Conservation (phyloP, 2,888 invertebrate species). For the Eretmocerus hayati region DNA sequence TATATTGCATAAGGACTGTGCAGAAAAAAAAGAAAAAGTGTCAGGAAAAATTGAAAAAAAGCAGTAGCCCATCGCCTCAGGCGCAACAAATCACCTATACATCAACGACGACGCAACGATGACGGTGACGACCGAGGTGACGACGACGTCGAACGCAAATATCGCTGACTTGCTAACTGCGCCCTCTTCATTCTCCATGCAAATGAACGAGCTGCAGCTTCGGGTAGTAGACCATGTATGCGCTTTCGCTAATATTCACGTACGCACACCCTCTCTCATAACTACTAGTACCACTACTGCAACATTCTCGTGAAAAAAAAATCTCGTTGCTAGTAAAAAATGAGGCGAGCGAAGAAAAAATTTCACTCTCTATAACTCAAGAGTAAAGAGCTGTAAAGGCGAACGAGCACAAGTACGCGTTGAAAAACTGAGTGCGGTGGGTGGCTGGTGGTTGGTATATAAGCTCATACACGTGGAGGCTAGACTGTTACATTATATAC, state of each 20-base stretch:
- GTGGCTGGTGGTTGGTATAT: no score
- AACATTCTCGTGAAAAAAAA: conserved; percentile 4
- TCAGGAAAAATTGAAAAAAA: background rate
- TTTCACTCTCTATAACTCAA: no score
- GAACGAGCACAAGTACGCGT: conserved; percentile 10
- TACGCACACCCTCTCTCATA: background rate
- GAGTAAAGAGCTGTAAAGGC: no score
- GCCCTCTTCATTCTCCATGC: conserved; percentile 15
- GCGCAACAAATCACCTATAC: conserved; percentile 13
- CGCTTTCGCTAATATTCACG: conserved; percentile 9
- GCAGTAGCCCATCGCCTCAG: background rate
- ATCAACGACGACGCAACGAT: conserved; percentile 1
- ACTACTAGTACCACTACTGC: background rate
- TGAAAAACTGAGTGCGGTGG: background rate
- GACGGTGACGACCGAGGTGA: no score
- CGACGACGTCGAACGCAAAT: no score
- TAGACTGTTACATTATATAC: no score
- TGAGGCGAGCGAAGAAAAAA: conserved; percentile 5
- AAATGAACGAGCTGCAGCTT: conserved; percentile 19
- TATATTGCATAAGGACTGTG: no score
- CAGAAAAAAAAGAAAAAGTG: no score
- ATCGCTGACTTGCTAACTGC: conserved; percentile 3
- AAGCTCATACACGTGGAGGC: background rate
- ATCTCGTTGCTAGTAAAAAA: conserved; percentile 3
- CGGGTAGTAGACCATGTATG: no score